Conservation (phyloP, 1,140 invertebrate species). For the Papilio polyxenes region DNA sequence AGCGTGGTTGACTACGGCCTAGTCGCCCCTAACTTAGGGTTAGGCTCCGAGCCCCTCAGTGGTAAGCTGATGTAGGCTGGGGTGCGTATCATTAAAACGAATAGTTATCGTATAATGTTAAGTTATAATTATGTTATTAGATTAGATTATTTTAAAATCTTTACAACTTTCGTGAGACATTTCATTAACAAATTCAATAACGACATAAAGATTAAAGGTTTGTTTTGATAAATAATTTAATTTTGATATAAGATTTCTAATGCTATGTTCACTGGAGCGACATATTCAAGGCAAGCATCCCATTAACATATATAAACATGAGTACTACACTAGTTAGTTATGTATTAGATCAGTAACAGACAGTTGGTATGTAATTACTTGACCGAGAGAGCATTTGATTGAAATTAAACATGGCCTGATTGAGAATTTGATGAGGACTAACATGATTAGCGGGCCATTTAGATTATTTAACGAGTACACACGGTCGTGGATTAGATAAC, state of each 20-base stretch:
- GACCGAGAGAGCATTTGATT: slow-evolving; percentile 54
- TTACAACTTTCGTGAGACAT: not conserved
- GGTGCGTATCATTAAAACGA: not conserved
- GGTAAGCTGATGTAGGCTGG: too few relatives aligned
- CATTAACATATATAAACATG: slow-evolving; percentile 52
- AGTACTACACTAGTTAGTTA: slow-evolving; percentile 35
- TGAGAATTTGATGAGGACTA: slow-evolving; percentile 50
- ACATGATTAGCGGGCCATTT: slow-evolving; percentile 18
- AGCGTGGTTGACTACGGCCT: too few relatives aligned
- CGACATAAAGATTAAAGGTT: not conserved
- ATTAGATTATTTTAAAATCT: not conserved
- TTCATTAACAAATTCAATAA: too few relatives aligned
- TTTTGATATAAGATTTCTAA: slow-evolving; percentile 46
- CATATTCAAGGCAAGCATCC: slow-evolving; percentile 50
- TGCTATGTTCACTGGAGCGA: slow-evolving; percentile 46
- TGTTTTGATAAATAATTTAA: not conserved
- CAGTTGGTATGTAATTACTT: slow-evolving; percentile 53
- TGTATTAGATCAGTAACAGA: slow-evolving; percentile 48
- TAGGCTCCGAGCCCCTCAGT: too few relatives aligned
- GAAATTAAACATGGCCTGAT: slow-evolving; percentile 61
- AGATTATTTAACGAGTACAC: slow-evolving; percentile 20
- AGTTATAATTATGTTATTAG: not conserved
- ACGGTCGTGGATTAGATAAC: not conserved
- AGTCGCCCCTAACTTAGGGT: too few relatives aligned
- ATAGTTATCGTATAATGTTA: too few relatives aligned